phyloP scores from a whole-genome alignment of 2,888 invertebrate genomes.

The Drosophila ezoana region DNA sequence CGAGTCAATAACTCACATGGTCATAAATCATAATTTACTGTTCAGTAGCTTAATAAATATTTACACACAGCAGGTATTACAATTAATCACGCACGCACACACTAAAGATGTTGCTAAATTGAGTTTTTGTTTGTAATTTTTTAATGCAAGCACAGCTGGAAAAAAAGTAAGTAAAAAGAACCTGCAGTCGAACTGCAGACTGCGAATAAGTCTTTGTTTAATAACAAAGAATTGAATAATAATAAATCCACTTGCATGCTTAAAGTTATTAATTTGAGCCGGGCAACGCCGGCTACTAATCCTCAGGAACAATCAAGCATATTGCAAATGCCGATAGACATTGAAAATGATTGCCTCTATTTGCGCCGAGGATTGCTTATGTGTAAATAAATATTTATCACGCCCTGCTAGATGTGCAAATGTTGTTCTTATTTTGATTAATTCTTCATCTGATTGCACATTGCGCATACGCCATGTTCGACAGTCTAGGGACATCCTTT shows the following conservation, averaged over 20 bases:
- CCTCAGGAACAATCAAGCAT: constrained; percentile 1
- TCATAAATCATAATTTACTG: constrained; percentile 68
- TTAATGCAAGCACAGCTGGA: too few species aligned
- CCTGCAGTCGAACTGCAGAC: too few species aligned
- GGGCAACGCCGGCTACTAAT: neutral
- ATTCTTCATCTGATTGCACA: constrained; percentile 11
- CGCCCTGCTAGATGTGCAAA: constrained; percentile 45
- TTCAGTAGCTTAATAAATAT: constrained; percentile 51
- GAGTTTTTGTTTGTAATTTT: constrained; percentile 13
- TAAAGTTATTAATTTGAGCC: neutral
- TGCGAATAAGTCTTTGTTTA: too few species aligned
- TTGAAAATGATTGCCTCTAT: constrained; percentile 62
- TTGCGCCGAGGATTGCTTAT: constrained; percentile 23
- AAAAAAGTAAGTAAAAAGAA: too few species aligned
- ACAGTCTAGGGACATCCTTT: constrained; percentile 9
- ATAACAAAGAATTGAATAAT: too few species aligned
- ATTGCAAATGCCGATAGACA: constrained; percentile 54
- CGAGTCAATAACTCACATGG: constrained; percentile 35
- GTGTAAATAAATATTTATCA: constrained; percentile 40
- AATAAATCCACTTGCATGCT: too few species aligned
- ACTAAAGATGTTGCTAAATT: constrained; percentile 21
- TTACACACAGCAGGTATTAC: constrained; percentile 30
- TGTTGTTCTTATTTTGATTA: constrained; percentile 29
- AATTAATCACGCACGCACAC: constrained; percentile 54
- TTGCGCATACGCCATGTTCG: constrained; percentile 36